Percentiles rank a stretch among this genome's conserved stretches.
These are phyloP conservation scores for Puffinus mauretanicus DNA, from an alignment of 2,113 vertebrate genomes.

Conservation along the genomic window DNA sequence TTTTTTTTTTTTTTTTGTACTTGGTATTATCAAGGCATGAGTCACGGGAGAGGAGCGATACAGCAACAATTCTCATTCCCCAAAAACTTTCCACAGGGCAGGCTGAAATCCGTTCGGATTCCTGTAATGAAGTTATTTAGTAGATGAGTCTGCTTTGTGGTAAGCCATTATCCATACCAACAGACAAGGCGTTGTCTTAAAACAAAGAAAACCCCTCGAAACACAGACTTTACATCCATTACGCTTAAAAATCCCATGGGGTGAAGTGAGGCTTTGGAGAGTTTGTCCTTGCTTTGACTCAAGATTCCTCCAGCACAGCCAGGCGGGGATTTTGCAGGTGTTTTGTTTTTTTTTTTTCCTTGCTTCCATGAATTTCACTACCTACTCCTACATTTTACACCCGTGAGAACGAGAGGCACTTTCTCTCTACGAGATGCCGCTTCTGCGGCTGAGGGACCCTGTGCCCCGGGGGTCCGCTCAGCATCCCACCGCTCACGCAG, in stretches of 20 bases:
- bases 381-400: no score
- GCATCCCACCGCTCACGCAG: not conserved
- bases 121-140: not conserved
- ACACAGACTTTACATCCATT: not conserved
- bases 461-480: accelerated
- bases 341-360: no score
- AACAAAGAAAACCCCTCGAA: not conserved
- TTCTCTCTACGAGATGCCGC: not conserved
- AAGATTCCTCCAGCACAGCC: not conserved
- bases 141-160: not conserved
- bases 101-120: not conserved
- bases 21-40: not conserved
- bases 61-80: not conserved
- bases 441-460: not conserved
- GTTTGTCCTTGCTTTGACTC: not conserved
- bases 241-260: not conserved
- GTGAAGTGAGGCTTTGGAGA: not conserved
- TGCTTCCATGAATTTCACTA: not conserved
- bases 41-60: not conserved
- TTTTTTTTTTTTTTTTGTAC: not conserved
- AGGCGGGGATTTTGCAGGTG: no score
- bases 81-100: not conserved
- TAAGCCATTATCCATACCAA: not conserved
- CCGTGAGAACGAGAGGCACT: not conserved
- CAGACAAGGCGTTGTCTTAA: not conserved